Evolutionary conservation across 1,140 invertebrate species (phyloP), one percentile per base, ranked within the genome.

Genomic region (Argopecten irradians): DNA sequence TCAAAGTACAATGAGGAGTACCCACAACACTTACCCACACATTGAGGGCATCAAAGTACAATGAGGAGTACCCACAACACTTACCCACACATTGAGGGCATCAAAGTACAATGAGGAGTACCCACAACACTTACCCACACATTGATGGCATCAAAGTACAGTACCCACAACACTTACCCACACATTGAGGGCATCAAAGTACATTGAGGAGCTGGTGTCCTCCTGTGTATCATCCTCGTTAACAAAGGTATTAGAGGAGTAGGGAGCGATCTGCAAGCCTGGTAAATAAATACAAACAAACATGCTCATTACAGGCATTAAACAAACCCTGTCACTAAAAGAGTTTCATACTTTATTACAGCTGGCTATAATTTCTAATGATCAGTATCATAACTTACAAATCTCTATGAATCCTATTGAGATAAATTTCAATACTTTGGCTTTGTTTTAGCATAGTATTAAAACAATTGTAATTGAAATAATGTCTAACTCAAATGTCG

Each of bases 171-270:
- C 16, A 89, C 93, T 94, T 94, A 96, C 96, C 96, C 98, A 99
- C 0, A 98, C 98, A 96, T 99, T 99, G 0, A 99, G 96, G 93
- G 98, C 98, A 95, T 99, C 97, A 94, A 97, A 98, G 95, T 99
- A 95, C 33, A 84, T 35, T 71, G 32, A 36, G 46, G 34, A 86
- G 9, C 87, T 82, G 32, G 83, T 39, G 46, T 87, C 83, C 39
- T 87, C 82, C 22, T 90, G 46, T 82, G 32, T 39, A 5, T 41
- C 32, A 32, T 89, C 87, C 33, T 91, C 92, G 85, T 83, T n/a
- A n/a, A 88, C 84, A 71, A 41, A 13, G 71, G 32, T 34, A 34
- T 32, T 85, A 41, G 36, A 35, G 16, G 87, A 86, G 82, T 91
- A 91, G 32, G 91, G 89, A 28, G 90, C 90, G 39, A 91, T 87